Conservation (phyloP, 2,888 invertebrate genomes). For the Cryptocephalus moraei region DNA sequence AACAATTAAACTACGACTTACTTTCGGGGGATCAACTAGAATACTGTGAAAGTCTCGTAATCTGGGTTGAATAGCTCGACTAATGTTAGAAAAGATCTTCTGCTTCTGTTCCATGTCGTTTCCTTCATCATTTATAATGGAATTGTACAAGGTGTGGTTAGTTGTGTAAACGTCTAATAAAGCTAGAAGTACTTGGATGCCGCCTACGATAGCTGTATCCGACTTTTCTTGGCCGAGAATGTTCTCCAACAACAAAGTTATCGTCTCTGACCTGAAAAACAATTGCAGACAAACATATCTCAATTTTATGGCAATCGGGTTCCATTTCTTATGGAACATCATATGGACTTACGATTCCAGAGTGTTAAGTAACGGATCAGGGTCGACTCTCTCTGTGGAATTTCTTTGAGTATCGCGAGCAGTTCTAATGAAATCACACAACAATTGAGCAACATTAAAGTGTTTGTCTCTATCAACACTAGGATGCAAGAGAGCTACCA, state of each 20-base stretch:
- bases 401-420: slow-evolving; percentile 49
- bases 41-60: slow-evolving; percentile 61
- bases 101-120: slow-evolving; percentile 48
- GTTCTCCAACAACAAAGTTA: slow-evolving; percentile 60
- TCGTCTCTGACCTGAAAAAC: slow-evolving; percentile 43
- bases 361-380: slow-evolving; percentile 61
- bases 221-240: slow-evolving; percentile 58
- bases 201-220: slow-evolving; percentile 67
- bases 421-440: slow-evolving; percentile 73
- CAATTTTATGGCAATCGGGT: too few species aligned
- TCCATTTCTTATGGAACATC: too few species aligned
- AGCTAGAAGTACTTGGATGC: slow-evolving; percentile 68
- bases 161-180: slow-evolving; percentile 49
- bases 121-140: slow-evolving; percentile 36
- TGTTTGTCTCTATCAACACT: slow-evolving; percentile 65
- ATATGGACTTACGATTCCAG: slow-evolving; percentile 57
- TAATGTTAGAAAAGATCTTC: slow-evolving; percentile 50
- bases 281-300: not conserved
- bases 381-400: slow-evolving; percentile 50
- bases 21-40: slow-evolving; percentile 60
- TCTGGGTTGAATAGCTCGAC: slow-evolving; percentile 53
- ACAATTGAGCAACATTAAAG: slow-evolving; percentile 76
- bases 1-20: slow-evolving; percentile 27
- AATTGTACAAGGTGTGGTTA: slow-evolving; percentile 26
- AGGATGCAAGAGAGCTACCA: slow-evolving; percentile 56